Evolutionary conservation across 2,113 vertebrate species (phyloP).

Genomic region (Pachypanchax playfairii): DNA sequence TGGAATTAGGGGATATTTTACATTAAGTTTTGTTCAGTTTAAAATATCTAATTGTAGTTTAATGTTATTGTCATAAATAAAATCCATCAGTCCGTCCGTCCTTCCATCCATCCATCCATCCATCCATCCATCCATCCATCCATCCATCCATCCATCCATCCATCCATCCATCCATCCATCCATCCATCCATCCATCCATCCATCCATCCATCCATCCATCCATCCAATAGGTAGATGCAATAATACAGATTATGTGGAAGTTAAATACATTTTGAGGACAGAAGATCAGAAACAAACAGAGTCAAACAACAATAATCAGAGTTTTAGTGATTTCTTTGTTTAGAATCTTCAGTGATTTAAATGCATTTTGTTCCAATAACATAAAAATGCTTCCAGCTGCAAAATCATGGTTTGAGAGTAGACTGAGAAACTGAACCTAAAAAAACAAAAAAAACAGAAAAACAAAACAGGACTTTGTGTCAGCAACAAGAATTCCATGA

Average conservation of each 20-base stretch:
- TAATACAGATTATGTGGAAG: slow-evolving; percentile 9
- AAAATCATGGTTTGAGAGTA: too few relatives aligned
- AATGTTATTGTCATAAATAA: too few relatives aligned
- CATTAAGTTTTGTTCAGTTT: not conserved
- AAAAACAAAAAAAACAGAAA: too few relatives aligned
- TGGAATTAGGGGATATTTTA: not conserved
- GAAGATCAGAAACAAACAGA: slow-evolving; percentile 13
- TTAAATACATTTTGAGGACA: slow-evolving; percentile 18
- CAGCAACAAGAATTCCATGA: too few relatives aligned
- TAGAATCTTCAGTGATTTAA: slow-evolving; percentile 37
- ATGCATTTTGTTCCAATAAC: slow-evolving; percentile 28
- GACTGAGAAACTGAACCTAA: too few relatives aligned
- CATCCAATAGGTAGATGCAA: too few relatives aligned
- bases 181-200: too few relatives aligned
- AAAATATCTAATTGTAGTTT: too few relatives aligned
- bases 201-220: too few relatives aligned
- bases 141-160: not conserved
- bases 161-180: too few relatives aligned
- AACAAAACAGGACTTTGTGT: too few relatives aligned
- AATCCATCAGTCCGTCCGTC: not conserved
- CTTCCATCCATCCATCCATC: slow-evolving; percentile 1
- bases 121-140: slow-evolving; percentile 1
- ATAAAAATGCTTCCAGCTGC: slow-evolving; percentile 28
- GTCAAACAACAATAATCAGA: slow-evolving; percentile 10
- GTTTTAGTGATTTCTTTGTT: slow-evolving; percentile 42